A percentile compares a stretch with the other conserved stretches of the same genome.
Evolutionary conservation across 2,888 invertebrate genomes (phyloP).

Genomic region (Chirona hameri): DNA sequence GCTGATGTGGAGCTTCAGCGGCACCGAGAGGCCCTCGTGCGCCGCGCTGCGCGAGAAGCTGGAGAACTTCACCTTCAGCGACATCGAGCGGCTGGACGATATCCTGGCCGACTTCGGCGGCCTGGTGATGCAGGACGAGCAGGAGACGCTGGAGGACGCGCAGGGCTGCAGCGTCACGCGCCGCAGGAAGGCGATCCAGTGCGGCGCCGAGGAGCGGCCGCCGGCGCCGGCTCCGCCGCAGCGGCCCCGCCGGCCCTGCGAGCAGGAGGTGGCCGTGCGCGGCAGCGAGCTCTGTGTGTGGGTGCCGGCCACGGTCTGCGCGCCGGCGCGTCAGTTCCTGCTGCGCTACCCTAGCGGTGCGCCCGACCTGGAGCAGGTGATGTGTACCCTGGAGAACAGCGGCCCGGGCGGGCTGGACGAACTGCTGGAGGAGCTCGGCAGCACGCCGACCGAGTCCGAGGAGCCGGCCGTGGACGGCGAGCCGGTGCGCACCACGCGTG

Average conservation of each 20-base stretch:
- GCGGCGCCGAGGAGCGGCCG: background rate
- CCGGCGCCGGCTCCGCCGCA: background rate
- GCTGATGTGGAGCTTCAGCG: constrained; percentile 27
- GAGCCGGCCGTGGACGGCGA: constrained; percentile 8
- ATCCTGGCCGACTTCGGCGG: background rate
- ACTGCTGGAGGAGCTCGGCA: background rate
- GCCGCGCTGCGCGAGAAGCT: constrained; percentile 9
- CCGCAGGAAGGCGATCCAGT: background rate
- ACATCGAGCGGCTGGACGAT: constrained; percentile 4
- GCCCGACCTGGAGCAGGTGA: constrained; percentile 22
- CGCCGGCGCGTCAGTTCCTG: background rate
- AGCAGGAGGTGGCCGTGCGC: background rate
- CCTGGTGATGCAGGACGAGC: background rate
- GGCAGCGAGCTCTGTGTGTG: background rate
- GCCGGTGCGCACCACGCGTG: constrained; percentile 12
- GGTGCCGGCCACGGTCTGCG: background rate
- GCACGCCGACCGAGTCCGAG: background rate
- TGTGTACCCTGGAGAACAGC: constrained; percentile 5
- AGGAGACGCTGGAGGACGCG: background rate
- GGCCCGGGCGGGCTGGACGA: constrained; percentile 8
- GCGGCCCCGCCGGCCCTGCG: background rate
- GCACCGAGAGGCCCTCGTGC: background rate
- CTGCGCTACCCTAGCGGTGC: background rate
- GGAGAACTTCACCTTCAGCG: background rate
- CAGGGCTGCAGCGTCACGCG: background rate